Percentiles rank a stretch among this genome's conserved stretches.
Evolutionary conservation across 2,888 invertebrate genomes (phyloP).

Genomic region (Corbicula japonica): DNA sequence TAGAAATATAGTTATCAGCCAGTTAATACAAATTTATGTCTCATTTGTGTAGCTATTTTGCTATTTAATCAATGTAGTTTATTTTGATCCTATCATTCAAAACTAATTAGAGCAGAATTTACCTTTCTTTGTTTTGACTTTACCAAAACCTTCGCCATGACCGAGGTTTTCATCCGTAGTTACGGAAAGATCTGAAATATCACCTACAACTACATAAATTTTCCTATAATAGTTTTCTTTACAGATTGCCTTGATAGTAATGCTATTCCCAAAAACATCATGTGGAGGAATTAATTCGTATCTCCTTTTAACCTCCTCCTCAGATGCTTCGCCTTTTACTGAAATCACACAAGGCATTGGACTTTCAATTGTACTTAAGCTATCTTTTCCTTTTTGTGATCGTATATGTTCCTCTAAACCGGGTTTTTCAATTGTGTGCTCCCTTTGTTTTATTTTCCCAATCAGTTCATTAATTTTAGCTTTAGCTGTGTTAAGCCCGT

Average conservation of each 20-base stretch:
- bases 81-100: too few relatives aligned
- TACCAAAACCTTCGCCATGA: slow-evolving; percentile 39
- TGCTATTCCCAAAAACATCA: slow-evolving; percentile 8
- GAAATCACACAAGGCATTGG: too few relatives aligned
- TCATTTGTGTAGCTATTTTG: too few relatives aligned
- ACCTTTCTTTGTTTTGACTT: slow-evolving; percentile 9
- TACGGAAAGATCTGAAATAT: slow-evolving; percentile 43
- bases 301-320: slow-evolving; percentile 4
- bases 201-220: slow-evolving; percentile 36
- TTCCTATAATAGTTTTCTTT: slow-evolving; percentile 15
- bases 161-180: slow-evolving; percentile 48
- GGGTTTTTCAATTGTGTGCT: slow-evolving; percentile 21
- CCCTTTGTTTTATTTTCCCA: too few relatives aligned
- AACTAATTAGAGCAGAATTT: not conserved
- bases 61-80: too few relatives aligned
- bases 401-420: slow-evolving; percentile 38
- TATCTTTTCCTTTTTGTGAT: too few relatives aligned
- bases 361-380: too few relatives aligned
- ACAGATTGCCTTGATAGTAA: slow-evolving; percentile 24
- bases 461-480: too few relatives aligned
- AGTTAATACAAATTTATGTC: too few relatives aligned
- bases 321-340: too few relatives aligned
- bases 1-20: too few relatives aligned
- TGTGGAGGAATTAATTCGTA: slow-evolving; percentile 8
- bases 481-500: too few relatives aligned